A percentile compares a stretch with the other conserved stretches of the same genome.
Conservation (phyloP, 2,888 invertebrate genomes). For the Melieria picta region DNA sequence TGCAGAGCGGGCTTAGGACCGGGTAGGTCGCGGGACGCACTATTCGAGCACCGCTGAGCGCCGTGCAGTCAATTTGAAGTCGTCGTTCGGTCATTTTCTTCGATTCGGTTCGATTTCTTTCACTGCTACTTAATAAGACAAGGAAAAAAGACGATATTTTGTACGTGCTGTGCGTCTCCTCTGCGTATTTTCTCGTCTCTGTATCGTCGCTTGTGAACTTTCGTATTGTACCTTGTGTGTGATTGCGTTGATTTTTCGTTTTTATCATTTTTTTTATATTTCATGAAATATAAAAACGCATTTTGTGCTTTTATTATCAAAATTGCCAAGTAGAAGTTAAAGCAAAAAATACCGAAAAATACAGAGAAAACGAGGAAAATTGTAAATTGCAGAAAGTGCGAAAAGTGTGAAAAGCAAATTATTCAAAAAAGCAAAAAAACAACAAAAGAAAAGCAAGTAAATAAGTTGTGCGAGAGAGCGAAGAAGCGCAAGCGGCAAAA, state of each 20-base stretch:
- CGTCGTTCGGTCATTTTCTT: conserved; percentile 22
- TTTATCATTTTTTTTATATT: neutral
- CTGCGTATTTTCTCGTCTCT: conserved; percentile 16
- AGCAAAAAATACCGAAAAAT: conserved; percentile 3
- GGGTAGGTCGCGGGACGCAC: neutral
- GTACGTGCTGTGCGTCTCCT: conserved; percentile 6
- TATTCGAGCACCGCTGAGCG: too few relatives aligned
- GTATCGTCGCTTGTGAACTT: conserved; percentile 10
- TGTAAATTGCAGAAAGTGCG: neutral
- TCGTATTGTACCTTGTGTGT: conserved; percentile 1
- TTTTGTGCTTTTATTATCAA: conserved; percentile 13
- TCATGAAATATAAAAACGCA: neutral
- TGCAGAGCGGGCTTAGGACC: conserved; percentile 6
- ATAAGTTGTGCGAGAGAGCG: too few relatives aligned
- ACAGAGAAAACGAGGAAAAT: neutral
- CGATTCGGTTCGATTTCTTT: conserved; percentile 27
- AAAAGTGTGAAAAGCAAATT: neutral
- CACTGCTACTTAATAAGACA: conserved; percentile 3
- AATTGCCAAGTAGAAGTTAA: neutral
- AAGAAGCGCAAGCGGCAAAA: too few relatives aligned
- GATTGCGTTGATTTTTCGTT: too few relatives aligned
- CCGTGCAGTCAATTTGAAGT: conserved; percentile 13
- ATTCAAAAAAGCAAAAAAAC: too few relatives aligned
- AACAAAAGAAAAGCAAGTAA: too few relatives aligned
- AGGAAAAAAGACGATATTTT: too few relatives aligned